Evolutionary conservation across 2,113 vertebrate genomes (phyloP).

Genomic region (Onychostoma macrolepis): DNA sequence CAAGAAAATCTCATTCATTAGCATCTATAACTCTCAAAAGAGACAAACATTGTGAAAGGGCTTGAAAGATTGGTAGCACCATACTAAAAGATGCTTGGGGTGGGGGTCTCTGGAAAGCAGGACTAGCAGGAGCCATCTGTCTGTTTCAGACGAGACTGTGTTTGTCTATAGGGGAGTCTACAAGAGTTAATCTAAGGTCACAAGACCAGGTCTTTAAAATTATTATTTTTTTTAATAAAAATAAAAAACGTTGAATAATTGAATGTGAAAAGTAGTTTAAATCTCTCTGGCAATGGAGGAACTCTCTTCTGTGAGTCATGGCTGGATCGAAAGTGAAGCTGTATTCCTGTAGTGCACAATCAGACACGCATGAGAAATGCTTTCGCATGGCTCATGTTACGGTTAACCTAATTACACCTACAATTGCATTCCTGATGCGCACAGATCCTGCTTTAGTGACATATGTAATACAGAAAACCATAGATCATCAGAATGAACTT

Average conservation of each 20-base stretch:
- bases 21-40: neutral
- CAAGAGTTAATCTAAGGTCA: neutral
- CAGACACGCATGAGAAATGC: neutral
- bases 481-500: neutral
- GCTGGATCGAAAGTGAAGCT: neutral
- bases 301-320: neutral
- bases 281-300: neutral
- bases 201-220: neutral
- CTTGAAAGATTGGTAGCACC: neutral
- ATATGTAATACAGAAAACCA: neutral
- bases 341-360: neutral
- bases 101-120: constrained; percentile 1
- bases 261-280: neutral
- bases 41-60: neutral
- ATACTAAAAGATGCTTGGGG: neutral
- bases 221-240: neutral
- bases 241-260: neutral
- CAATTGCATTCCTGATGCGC: neutral
- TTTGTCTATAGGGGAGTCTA: neutral
- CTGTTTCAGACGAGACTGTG: neutral
- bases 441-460: neutral
- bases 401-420: neutral
- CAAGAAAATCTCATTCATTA: neutral
- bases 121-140: constrained; percentile 37
- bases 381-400: constrained; percentile 3